Evolutionary conservation across 2,797 vertebrate species (phyloP), one percentile per base, ranked within the genome.

Genomic region (Phyllotis vaccarum): DNA sequence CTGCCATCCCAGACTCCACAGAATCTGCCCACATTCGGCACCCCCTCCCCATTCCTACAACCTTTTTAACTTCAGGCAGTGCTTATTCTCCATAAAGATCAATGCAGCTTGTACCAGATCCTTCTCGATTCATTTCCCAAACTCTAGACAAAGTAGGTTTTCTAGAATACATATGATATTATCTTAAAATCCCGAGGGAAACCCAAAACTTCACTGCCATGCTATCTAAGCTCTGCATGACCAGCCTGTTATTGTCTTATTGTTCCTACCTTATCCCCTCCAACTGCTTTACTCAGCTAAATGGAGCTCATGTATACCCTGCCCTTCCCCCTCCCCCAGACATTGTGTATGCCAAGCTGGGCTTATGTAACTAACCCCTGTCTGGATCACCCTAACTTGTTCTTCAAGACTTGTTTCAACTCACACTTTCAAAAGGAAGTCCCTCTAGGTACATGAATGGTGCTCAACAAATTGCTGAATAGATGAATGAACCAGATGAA

Each of bases 401-500:
- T 81, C 81, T 93, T 92, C 19, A 86, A 87, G 90, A 64, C 29
- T 60, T 29, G 60, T 46, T 82, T 87, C 40, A 85, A 91, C 82
- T n/a, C 82, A 58, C 40, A 16, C 46, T 82, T 93, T 78, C 88
- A 85, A 37, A 31, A 91, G 88, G 9, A 95, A 64, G 78, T 37
- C 8, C 64, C 56, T 60, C 21, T 37, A 29, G 37, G 60, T 54
- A 43, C 29, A 46, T 1, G n/a, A n/a, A 27, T 89, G 70, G 76
- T 62, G 12, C 68, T 89, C 81, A 81, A 64, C 34, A 80, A 46
- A 78, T 87, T 68, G 91, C 34, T 78, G 58, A 93, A 74, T 72
- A 92, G 85, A 88, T 91, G 58, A 86, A 85, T 78, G 75, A 80
- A 68, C 27, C 34, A 86, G 43, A 88, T 11, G 83, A 93, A 95